Base-by-base conservation (phyloP, 2,888 invertebrate species). In the Masnerella sp. region DNA sequence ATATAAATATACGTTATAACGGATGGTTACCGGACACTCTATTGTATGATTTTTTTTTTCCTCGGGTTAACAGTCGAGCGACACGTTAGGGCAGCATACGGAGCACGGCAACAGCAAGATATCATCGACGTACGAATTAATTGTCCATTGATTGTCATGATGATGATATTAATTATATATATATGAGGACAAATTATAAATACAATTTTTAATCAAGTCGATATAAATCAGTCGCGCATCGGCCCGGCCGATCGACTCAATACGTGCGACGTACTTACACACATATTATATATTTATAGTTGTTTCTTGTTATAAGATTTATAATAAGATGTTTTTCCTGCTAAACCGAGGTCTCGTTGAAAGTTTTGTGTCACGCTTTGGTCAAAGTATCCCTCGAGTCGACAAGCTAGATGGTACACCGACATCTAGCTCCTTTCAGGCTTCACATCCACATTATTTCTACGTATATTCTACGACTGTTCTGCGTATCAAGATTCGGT, bases 241-340 rank as follows among this genome's bases (percentile, higher is more conserved):
- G 58, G 58, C 14, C 22, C 56, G 49, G 34, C 64, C 52, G 54
- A 42, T 68, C 42, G 65, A 51, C 47, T 14, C 45, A 43, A 61
- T 40, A 56, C 36, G 40, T 62, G 70, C 47, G 20, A 74, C 70
- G 65, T 76, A 77, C 76, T 71, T 71, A 71, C 61, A 67, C 56
- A 62, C 25, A 58, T 59, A 61, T 69, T 77, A 78, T 68, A 70
- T 77, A 75, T 74, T 73, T 77, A 77, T 78, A 80, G 79, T 80
- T 81, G 79, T 82, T 82, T 82, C 80, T 78, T 78, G 77, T 75
- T 77, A 71, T 69, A 78, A 76, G 76, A 75, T 74, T 78, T 81
- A 75, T 77, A 76, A 61, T 71, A 77, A 72, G 76, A 71, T 73
- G 75, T 78, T 78, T 79, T 78, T 78, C 79, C 78, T 79, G 71